phyloP scores from a whole-genome alignment of 2,113 vertebrate genomes.

The Taxidea taxus region DNA sequence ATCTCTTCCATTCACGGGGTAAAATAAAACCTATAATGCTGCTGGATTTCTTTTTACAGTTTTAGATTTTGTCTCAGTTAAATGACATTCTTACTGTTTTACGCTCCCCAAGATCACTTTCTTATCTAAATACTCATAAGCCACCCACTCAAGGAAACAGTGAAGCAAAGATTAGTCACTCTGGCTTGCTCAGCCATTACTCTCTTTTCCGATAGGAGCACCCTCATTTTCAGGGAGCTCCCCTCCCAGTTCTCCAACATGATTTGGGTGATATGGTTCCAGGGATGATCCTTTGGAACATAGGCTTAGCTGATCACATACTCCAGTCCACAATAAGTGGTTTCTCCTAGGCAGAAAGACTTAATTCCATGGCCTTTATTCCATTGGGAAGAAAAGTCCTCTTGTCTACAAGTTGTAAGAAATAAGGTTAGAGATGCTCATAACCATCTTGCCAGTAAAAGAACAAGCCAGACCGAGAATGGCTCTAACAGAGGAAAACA shows the following conservation, averaged over 20 bases:
- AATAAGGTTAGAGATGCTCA: neutral
- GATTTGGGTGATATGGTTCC: neutral
- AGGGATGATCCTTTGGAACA: neutral
- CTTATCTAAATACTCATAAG: neutral
- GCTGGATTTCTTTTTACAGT: neutral
- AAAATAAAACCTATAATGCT: neutral
- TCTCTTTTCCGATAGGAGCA: neutral
- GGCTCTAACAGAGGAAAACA: neutral
- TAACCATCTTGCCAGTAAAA: neutral
- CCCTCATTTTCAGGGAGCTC: neutral
- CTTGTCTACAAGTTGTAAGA: neutral
- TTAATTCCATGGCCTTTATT: neutral
- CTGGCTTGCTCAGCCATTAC: neutral
- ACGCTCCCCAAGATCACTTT: neutral
- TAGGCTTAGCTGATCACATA: neutral
- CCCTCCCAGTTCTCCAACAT: neutral
- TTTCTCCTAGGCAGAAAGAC: neutral
- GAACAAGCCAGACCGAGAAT: neutral
- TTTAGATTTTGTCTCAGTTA: neutral
- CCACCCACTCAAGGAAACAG: neutral
- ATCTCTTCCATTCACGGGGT: neutral
- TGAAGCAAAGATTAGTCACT: neutral
- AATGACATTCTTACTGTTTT: neutral
- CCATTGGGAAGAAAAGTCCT: neutral
- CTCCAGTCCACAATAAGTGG: neutral